Percentiles rank a stretch among this genome's conserved stretches.
Conservation (phyloP, 1,140 invertebrate species). For the Leptopilina boulardi region DNA sequence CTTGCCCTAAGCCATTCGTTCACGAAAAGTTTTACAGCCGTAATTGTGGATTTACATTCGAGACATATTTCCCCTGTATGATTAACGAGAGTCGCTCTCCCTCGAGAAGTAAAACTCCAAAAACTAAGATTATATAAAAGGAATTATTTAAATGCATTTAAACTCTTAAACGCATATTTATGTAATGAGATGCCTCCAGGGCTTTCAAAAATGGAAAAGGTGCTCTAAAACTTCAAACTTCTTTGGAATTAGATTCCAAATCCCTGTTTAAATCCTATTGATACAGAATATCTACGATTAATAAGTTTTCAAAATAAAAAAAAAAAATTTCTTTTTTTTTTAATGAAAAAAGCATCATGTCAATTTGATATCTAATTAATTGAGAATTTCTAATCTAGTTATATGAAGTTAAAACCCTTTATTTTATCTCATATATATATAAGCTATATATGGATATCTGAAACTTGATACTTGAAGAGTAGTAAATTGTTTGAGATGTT, state of each 20-base stretch:
- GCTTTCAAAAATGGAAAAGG: not conserved
- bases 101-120: slow-evolving; percentile 53
- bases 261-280: not conserved
- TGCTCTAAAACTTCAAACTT: not conserved
- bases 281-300: not conserved
- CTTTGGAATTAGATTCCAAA: slow-evolving; percentile 3
- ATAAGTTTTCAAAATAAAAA: not conserved
- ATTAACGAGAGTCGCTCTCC: slow-evolving; percentile 68
- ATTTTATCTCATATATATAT: not conserved
- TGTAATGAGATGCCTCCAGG: slow-evolving; percentile 42
- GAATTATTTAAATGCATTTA: slow-evolving; percentile 55
- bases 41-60: slow-evolving; percentile 66
- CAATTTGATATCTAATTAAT: too few relatives aligned
- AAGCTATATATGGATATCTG: not conserved
- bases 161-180: slow-evolving; percentile 53
- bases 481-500: slow-evolving; percentile 26
- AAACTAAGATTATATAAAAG: slow-evolving; percentile 59
- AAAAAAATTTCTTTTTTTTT: too few relatives aligned
- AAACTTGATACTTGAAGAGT: slow-evolving; percentile 27
- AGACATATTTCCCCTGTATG: slow-evolving; percentile 62
- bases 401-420: too few relatives aligned
- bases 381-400: too few relatives aligned
- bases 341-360: not conserved
- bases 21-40: slow-evolving; percentile 37
- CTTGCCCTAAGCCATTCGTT: slow-evolving; percentile 19